Evolutionary conservation across 37 sponge, comb jelly and placozoan genomes (phyloP).

Genomic region (Spongia lamella): DNA sequence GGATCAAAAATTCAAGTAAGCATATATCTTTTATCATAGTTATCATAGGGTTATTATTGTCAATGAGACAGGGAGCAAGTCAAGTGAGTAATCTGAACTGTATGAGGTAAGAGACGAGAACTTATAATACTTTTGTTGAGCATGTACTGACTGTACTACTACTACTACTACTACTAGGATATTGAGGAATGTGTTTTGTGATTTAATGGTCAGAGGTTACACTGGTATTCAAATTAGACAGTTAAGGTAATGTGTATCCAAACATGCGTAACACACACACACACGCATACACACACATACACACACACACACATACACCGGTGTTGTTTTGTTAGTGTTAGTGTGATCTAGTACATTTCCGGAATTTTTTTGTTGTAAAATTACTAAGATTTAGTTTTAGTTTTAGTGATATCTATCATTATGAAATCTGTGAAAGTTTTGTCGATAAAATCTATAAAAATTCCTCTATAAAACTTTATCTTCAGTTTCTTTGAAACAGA

Average conservation of each 20-base stretch:
- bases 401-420: too few species aligned
- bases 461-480: too few species aligned
- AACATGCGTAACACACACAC: too few species aligned
- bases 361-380: too few species aligned
- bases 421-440: too few species aligned
- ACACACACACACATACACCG: too few species aligned
- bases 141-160: background rate
- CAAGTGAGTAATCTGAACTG: constrained; percentile 55
- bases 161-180: constrained; percentile 17
- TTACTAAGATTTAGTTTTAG: too few species aligned
- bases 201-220: constrained; percentile 40
- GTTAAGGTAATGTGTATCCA: constrained; percentile 27
- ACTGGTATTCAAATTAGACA: constrained; percentile 36
- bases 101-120: constrained; percentile 35
- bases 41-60: background rate
- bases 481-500: too few species aligned
- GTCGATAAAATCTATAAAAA: too few species aligned
- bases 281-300: too few species aligned
- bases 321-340: too few species aligned
- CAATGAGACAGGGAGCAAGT: constrained; percentile 50
- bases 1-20: constrained; percentile 71
- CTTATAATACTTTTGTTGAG: background rate
- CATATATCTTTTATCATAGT: background rate
- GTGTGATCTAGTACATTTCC: too few species aligned
- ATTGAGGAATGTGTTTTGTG: constrained; percentile 38